These are phyloP conservation scores for Drosophila lini DNA, from an alignment of 1,140 invertebrate species.

Conservation along the genomic window DNA sequence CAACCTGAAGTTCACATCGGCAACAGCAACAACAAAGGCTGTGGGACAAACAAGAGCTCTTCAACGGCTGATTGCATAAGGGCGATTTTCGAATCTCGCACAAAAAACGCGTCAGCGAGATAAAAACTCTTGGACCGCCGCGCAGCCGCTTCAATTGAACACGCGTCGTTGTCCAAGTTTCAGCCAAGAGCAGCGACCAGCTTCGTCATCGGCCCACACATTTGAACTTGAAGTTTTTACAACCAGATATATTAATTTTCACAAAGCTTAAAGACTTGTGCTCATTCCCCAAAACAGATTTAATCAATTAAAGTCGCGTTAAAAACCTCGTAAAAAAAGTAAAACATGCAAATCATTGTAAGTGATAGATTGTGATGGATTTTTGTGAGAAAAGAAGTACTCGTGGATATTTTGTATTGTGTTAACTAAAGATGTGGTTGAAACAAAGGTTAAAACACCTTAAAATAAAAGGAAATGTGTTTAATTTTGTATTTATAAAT, in stretches of 20 bases:
- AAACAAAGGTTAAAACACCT: background rate
- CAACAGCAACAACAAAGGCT: slow-evolving; percentile 23
- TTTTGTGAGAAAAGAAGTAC: slow-evolving; percentile 9
- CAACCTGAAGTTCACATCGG: slow-evolving; percentile 54
- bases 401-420: background rate
- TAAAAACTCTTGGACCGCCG: slow-evolving; percentile 58
- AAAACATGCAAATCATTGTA: slow-evolving; percentile 75
- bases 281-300: slow-evolving; percentile 47
- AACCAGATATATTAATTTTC: slow-evolving; percentile 33
- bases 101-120: slow-evolving; percentile 54
- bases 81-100: slow-evolving; percentile 35
- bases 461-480: background rate
- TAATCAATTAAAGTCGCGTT: slow-evolving; percentile 46
- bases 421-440: background rate
- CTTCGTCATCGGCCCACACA: slow-evolving; percentile 48
- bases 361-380: slow-evolving; percentile 44
- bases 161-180: slow-evolving; percentile 63
- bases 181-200: slow-evolving; percentile 38
- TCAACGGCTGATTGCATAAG: slow-evolving; percentile 71
- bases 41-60: slow-evolving; percentile 56
- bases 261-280: slow-evolving; percentile 24
- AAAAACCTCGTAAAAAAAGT: slow-evolving; percentile 5
- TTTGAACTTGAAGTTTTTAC: slow-evolving; percentile 62
- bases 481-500: too few relatives aligned
- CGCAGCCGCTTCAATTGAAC: slow-evolving; percentile 69